Percentiles rank a stretch among this genome's conserved stretches.
phyloP scores from a whole-genome alignment of 2,797 vertebrate genomes.

The Crax fasciolata region DNA sequence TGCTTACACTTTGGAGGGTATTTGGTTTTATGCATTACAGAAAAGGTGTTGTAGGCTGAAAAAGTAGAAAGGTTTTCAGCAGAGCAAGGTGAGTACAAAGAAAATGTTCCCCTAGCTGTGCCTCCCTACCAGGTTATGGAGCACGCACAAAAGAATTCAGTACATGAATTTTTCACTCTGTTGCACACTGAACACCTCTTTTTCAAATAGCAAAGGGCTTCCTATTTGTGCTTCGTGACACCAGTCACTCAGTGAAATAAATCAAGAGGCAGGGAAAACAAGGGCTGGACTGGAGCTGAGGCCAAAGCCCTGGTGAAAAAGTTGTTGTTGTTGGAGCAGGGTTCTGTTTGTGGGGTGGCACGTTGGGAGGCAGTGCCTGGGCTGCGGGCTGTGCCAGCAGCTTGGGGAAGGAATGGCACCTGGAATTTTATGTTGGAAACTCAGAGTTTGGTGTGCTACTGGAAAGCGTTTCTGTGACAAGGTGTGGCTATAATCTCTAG shows the following conservation, averaged over 20 bases:
- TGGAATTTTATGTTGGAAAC: neutral
- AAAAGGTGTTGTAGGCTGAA: neutral
- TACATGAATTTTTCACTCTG: neutral
- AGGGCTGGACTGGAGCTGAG: neutral
- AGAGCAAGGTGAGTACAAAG: neutral
- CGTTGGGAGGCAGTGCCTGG: fast-evolving
- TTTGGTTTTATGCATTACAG: neutral
- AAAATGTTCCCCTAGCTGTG: neutral
- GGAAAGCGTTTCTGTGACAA: neutral
- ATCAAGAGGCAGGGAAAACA: neutral
- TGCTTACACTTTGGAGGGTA: neutral
- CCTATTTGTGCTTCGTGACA: neutral
- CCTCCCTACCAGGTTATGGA: neutral
- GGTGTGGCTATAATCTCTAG: neutral
- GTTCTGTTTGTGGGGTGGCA: neutral
- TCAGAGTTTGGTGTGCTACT: neutral
- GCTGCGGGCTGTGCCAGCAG: fast-evolving
- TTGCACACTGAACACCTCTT: neutral
- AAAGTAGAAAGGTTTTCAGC: neutral
- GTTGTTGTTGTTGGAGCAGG: neutral
- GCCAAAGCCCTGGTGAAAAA: fast-evolving
- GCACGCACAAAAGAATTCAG: neutral
- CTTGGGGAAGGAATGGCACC: fast-evolving
- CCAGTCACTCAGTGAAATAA: neutral
- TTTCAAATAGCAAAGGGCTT: neutral